Percentiles rank a stretch among this genome's conserved stretches.
Conservation (phyloP, 2,888 invertebrate species). For the Xylophagus ater region DNA sequence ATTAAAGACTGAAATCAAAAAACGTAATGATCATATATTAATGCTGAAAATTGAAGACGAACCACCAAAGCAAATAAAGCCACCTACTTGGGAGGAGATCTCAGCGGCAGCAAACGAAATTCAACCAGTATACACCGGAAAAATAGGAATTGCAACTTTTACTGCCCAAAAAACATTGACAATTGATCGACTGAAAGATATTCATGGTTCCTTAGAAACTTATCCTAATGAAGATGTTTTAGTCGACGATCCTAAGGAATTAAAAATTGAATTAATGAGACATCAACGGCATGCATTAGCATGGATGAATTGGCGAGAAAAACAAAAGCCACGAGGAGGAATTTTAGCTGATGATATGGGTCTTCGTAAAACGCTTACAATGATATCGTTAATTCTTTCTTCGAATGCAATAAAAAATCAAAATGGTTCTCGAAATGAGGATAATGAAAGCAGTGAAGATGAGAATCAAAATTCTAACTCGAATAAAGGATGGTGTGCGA, state of each 20-base stretch:
- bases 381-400: slow-evolving; percentile 61
- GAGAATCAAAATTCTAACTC: slow-evolving; percentile 18
- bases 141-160: slow-evolving; percentile 53
- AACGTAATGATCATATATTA: slow-evolving; percentile 19
- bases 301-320: slow-evolving; percentile 85
- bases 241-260: slow-evolving; percentile 49
- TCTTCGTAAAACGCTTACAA: slow-evolving; percentile 61
- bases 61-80: background rate
- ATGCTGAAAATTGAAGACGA: background rate
- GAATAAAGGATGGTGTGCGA: slow-evolving; percentile 26
- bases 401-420: too few relatives aligned
- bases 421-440: too few relatives aligned
- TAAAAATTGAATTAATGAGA: slow-evolving; percentile 58
- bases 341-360: slow-evolving; percentile 59
- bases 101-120: slow-evolving; percentile 31
- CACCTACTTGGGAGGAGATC: slow-evolving; percentile 30
- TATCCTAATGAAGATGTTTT: slow-evolving; percentile 51
- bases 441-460: slow-evolving; percentile 18
- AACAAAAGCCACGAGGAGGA: slow-evolving; percentile 74
- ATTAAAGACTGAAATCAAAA: slow-evolving; percentile 40
- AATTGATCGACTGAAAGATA: slow-evolving; percentile 55
- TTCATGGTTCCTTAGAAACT: slow-evolving; percentile 58
- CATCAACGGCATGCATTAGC: slow-evolving; percentile 79
- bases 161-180: slow-evolving; percentile 57
- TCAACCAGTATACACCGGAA: slow-evolving; percentile 31